Evolutionary conservation across 2,888 invertebrate species (phyloP).

Genomic region (Parthenolecanium corni): DNA sequence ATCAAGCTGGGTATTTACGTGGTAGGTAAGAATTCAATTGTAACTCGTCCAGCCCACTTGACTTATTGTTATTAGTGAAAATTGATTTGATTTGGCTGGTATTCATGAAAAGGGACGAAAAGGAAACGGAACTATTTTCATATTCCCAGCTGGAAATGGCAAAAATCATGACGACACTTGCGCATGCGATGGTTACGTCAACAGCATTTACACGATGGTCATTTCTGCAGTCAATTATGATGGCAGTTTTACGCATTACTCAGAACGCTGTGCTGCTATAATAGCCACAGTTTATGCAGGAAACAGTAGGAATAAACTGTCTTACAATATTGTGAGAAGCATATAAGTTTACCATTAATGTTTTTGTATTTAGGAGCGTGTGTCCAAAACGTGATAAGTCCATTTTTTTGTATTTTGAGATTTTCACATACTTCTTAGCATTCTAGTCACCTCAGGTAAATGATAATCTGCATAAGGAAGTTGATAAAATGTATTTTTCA

Average conservation of each 20-base stretch:
- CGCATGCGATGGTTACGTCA: conserved; percentile 79
- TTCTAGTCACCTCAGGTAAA: too few species aligned
- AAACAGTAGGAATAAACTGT: conserved; percentile 36
- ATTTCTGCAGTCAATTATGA: conserved; percentile 72
- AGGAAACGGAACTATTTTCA: conserved; percentile 74
- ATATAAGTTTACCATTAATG: not conserved
- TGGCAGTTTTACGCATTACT: conserved; percentile 73
- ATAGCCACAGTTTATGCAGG: conserved; percentile 83
- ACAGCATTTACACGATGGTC: conserved; percentile 74
- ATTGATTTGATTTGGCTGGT: not conserved
- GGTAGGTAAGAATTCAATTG: conserved; percentile 42
- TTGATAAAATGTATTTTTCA: too few species aligned
- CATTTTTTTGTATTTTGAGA: too few species aligned
- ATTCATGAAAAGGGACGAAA: conserved; percentile 44
- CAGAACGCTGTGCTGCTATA: conserved; percentile 78
- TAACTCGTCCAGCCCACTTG: not conserved
- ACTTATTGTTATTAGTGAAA: not conserved
- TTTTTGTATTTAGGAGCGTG: not conserved
- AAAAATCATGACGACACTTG: conserved; percentile 74
- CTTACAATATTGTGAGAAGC: not conserved
- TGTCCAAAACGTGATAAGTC: too few species aligned
- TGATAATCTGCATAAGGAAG: too few species aligned
- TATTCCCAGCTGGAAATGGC: conserved; percentile 90
- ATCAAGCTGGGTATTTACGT: conserved; percentile 58
- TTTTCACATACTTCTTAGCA: too few species aligned